A percentile compares a stretch with the other conserved stretches of the same genome.
Evolutionary conservation across 2,888 invertebrate species (phyloP).

Genomic region (Ennomos fuscantarius): DNA sequence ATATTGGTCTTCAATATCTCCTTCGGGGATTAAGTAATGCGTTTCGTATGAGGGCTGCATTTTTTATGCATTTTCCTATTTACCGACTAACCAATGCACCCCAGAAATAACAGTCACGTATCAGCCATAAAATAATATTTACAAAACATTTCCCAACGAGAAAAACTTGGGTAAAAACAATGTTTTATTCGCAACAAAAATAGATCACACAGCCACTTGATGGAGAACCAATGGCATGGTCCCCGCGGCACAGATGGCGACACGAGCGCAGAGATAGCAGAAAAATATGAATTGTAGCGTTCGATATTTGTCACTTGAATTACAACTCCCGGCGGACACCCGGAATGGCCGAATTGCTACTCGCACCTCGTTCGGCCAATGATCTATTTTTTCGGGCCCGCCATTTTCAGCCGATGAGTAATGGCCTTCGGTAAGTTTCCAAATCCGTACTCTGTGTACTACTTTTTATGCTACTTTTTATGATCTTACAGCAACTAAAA

Average conservation of each 20-base stretch:
- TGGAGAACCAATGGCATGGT: slow-evolving; percentile 80
- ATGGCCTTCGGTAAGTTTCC: slow-evolving; percentile 17
- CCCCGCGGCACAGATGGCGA: slow-evolving; percentile 83
- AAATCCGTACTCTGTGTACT: slow-evolving; percentile 1
- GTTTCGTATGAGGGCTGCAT: slow-evolving; percentile 51
- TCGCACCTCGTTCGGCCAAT: slow-evolving; percentile 77
- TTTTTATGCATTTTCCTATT: slow-evolving; percentile 64
- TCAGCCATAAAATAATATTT: slow-evolving; percentile 75
- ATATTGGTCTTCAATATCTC: slow-evolving; percentile 10
- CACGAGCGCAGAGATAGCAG: slow-evolving; percentile 81
- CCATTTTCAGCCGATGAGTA: slow-evolving; percentile 41
- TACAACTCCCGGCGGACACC: slow-evolving; percentile 80
- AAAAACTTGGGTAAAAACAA: slow-evolving; percentile 56
- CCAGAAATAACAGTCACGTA: slow-evolving; percentile 74
- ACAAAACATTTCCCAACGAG: slow-evolving; percentile 81
- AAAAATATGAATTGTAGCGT: slow-evolving; percentile 84
- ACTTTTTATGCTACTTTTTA: slow-evolving; percentile 6
- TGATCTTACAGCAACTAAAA: not conserved
- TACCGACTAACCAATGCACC: slow-evolving; percentile 57
- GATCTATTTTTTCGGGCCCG: slow-evolving; percentile 68
- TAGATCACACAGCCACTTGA: slow-evolving; percentile 82
- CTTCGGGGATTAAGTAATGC: slow-evolving; percentile 23
- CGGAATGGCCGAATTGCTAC: slow-evolving; percentile 67
- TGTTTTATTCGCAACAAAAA: slow-evolving; percentile 83
- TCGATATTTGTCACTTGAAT: slow-evolving; percentile 86